Base-by-base conservation (phyloP, 2,797 vertebrate genomes). In the Jordanella pulchra region DNA sequence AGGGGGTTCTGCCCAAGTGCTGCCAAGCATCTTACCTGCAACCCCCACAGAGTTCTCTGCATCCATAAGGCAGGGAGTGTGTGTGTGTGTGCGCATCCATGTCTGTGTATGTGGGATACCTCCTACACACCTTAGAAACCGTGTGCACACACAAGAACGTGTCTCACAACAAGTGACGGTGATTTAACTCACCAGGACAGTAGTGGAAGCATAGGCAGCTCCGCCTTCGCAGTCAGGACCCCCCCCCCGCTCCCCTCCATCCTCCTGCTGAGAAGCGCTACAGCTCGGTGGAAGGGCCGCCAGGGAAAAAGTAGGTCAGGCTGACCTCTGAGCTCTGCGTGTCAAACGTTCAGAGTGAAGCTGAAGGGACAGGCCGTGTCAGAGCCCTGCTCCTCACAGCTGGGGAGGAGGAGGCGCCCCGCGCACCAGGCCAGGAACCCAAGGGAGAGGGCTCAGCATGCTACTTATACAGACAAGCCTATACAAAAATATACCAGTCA, bases 331-430 rank as follows among this genome's bases (percentile, higher is more conserved):
- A 18, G 76, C 88, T 83, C 64, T 25, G 75, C 65, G 78, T 92
- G 91, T 94, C 93, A 93, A 90, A 87, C 74, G 77, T 89, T 89
- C 83, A 82, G 87, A 88, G 85, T 88, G 92, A 64, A 94, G 90
- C 91, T 83, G 86, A 94, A 93, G 90, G 91, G 93, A 94, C 93
- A 94, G 89, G 90, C 85, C 76, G 53, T 91, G 93, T 93, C 93
- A 89, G 89, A 91, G 87, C 72, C 81, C 82, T 65, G 90, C 86
- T 92, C 86, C 87, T 94, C 93, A 93, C 92, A 90, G 92, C 83
- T 78, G 88, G 87, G 80, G 64, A 87, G 85, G 77, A 89, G 77
- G 81, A 84, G 83, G 85, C 75, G 72, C 82, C 89, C 86, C 55
- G 68, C 42, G 75, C 82, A 81, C 85, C 86, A 51, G 54, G 75